Evolutionary conservation across 2,113 vertebrate genomes (phyloP), one percentile per base, ranked within the genome.

Genomic region (Platysteira castanea): DNA sequence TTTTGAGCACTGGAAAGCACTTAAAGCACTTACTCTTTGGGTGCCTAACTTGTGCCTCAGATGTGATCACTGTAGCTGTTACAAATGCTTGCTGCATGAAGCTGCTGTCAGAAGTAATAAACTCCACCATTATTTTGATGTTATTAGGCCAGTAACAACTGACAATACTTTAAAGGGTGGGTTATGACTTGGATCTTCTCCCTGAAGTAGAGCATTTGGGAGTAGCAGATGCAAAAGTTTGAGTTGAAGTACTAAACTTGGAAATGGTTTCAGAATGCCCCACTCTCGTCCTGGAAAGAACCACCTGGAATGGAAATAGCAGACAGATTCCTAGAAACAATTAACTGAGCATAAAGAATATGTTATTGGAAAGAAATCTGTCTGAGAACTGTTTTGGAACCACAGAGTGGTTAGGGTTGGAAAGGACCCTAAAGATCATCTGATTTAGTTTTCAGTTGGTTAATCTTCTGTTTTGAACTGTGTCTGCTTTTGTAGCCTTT

Each of bases 51-150:
- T 70, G 21, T 85, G 59, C 65, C 83, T 44, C 31, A 67, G 69
- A 35, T 2, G 0, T 27, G 24, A 26, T 47, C 30, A 3, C 31
- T 4, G 1, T 54, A 14, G 61, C 8, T 11, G 46, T 54, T 50
- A 27, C 6, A 54, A 1, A 26, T 33, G 24, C 24, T 65, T 86
- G 61, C 23, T 91, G 60, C 3, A 0, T 44, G 44, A 52, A 59
- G 64, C 28, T 37, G 22, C 61, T 87, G 57, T 85, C 59, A 80
- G 42, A 79, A 67, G 28, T 42, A 54, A 76, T 22, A 76, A 74
- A 30, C 46, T 9, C 31, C 52, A 11, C 28, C 3, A 1, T 46
- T 87, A 33, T 37, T 69, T 75, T 59, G 53, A 24, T 63, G 13
- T 68, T 54, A 31, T 39, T 67, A 61, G 39, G 44, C 56, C 33